Evolutionary conservation across 2,797 vertebrate genomes (phyloP).

Genomic region (Myiothlypis coronata): DNA sequence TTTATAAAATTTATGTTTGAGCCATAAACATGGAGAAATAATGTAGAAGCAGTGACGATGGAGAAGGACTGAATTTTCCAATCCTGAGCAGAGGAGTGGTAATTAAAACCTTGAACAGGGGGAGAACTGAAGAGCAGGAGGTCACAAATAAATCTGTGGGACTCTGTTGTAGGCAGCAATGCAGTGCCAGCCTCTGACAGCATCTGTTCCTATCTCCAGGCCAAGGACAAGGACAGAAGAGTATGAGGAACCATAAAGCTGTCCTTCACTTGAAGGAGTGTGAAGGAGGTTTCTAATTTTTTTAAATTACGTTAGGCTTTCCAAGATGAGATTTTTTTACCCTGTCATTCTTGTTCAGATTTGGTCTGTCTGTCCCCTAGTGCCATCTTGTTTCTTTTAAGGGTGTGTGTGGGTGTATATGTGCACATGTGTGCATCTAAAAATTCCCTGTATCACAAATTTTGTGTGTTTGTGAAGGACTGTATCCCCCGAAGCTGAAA

Average conservation of each 20-base stretch:
- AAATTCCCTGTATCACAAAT: not conserved
- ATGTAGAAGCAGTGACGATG: not conserved
- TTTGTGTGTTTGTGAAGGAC: not conserved
- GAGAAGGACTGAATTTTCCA: not conserved
- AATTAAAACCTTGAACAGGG: not conserved
- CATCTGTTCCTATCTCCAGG: not conserved
- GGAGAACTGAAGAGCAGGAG: not conserved
- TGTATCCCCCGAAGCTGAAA: not conserved
- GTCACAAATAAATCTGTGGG: not conserved
- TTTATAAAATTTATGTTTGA: not conserved
- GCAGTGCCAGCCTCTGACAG: not conserved
- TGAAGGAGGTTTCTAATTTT: not conserved
- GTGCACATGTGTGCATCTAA: fast-evolving
- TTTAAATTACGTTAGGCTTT: not conserved
- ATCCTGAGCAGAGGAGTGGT: not conserved
- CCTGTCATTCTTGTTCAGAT: not conserved
- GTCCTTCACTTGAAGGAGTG: not conserved
- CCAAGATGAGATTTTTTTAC: not conserved
- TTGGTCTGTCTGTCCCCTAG: not conserved
- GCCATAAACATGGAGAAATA: not conserved
- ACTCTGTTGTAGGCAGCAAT: not conserved
- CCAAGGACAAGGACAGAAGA: not conserved
- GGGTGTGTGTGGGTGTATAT: fast-evolving
- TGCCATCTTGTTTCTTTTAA: not conserved
- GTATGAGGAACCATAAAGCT: not conserved